These are phyloP conservation scores for Hypomecis atomaria DNA, from an alignment of 2,888 invertebrate species.

Conservation along the genomic window DNA sequence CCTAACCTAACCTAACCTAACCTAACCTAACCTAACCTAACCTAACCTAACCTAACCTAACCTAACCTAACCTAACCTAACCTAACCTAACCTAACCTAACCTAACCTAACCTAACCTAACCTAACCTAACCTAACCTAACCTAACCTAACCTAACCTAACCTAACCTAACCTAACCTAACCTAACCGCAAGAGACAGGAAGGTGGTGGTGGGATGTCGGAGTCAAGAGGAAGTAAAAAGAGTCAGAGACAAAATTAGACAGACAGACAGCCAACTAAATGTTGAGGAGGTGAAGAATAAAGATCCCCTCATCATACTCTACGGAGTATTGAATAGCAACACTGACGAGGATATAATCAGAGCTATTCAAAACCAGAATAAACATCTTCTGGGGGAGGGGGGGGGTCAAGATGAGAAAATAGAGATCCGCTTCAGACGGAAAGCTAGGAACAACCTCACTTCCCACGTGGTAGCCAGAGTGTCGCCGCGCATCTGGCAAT, in stretches of 20 bases:
- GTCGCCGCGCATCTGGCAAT: slow-evolving; percentile 28
- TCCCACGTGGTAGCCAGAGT: slow-evolving; percentile 18
- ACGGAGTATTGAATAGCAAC: slow-evolving; percentile 2
- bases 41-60: too few relatives aligned
- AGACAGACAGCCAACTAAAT: neutral
- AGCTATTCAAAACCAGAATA: slow-evolving; percentile 18
- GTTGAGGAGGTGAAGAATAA: slow-evolving; percentile 11
- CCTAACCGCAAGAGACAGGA: slow-evolving; percentile 15
- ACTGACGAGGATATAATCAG: slow-evolving; percentile 17
- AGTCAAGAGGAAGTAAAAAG: slow-evolving; percentile 9
- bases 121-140: too few relatives aligned
- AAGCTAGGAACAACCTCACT: slow-evolving; percentile 5
- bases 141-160: too few relatives aligned
- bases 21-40: too few relatives aligned
- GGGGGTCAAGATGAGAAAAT: neutral
- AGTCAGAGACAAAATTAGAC: slow-evolving; percentile 6
- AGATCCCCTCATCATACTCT: neutral
- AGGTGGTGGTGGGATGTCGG: slow-evolving; percentile 17
- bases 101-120: too few relatives aligned
- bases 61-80: too few relatives aligned
- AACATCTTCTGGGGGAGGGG: neutral
- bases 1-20: too few relatives aligned
- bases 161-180: too few relatives aligned
- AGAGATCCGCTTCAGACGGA: neutral
- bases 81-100: too few relatives aligned